Conservation (phyloP, 2,113 vertebrate species). For the Scatophagus argus region DNA sequence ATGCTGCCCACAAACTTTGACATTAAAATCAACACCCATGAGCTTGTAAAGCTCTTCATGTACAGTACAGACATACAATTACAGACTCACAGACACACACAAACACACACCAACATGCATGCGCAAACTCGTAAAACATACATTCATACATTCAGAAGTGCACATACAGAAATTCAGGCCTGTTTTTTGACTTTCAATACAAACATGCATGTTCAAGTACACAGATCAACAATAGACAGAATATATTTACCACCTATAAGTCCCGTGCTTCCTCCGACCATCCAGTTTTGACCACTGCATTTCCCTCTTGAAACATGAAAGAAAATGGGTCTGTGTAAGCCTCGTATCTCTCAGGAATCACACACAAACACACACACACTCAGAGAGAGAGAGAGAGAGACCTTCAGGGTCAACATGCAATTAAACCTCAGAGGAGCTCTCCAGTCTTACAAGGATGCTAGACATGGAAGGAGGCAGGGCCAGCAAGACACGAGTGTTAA, state of each 20-base stretch:
- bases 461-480: slow-evolving; percentile 38
- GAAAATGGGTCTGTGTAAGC: slow-evolving; percentile 34
- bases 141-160: too few relatives aligned
- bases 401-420: slow-evolving; percentile 71
- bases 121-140: too few relatives aligned
- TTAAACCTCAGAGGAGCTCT: slow-evolving; percentile 66
- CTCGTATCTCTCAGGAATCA: slow-evolving; percentile 30
- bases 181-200: too few relatives aligned
- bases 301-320: slow-evolving; percentile 29
- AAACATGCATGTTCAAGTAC: too few relatives aligned
- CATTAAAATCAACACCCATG: slow-evolving; percentile 34
- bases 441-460: slow-evolving; percentile 40
- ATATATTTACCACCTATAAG: too few relatives aligned
- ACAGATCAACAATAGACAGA: too few relatives aligned
- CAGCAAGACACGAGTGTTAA: slow-evolving; percentile 52
- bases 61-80: background rate
- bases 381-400: background rate
- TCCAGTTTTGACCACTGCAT: background rate
- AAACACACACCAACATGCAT: too few relatives aligned
- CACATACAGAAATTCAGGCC: too few relatives aligned
- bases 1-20: background rate
- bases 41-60: background rate
- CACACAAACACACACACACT: slow-evolving; percentile 17
- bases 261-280: background rate
- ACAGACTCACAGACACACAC: background rate